Percentiles rank a stretch among this genome's conserved stretches.
These are phyloP conservation scores for Crotalus helleri DNA, from an alignment of 2,113 vertebrate genomes.

Conservation along the genomic window DNA sequence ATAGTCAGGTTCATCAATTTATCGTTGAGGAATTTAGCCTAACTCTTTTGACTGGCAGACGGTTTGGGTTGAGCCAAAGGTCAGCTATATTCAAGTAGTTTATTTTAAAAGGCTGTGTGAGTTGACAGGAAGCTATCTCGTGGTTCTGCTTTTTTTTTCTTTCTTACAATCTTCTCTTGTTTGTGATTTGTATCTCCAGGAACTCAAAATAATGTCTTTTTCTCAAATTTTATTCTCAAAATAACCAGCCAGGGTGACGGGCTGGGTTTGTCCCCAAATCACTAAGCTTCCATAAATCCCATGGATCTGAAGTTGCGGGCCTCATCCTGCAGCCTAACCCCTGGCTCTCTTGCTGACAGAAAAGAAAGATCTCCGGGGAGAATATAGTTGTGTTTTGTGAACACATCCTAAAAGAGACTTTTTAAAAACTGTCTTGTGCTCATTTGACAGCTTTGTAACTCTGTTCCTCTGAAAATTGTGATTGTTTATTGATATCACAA, in stretches of 20 bases:
- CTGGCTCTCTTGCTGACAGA: neutral
- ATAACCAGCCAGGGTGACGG: neutral
- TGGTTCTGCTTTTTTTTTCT: neutral
- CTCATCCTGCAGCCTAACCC: neutral
- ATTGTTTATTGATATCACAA: neutral
- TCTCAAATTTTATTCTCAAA: neutral
- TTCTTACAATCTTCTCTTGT: neutral
- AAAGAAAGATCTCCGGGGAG: neutral
- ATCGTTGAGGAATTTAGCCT: neutral
- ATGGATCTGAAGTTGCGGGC: neutral
- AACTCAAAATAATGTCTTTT: neutral
- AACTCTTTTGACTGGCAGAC: neutral
- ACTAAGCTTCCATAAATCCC: neutral
- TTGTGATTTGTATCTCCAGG: neutral
- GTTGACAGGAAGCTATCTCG: neutral
- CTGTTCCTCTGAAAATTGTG: neutral
- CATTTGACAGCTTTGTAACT: neutral
- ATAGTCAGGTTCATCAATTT: neutral
- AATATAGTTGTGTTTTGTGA: neutral
- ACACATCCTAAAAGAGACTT: neutral
- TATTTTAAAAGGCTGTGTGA: neutral
- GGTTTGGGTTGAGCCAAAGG: neutral
- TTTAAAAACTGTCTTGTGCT: neutral
- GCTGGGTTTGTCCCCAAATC: neutral
- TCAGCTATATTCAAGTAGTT: neutral